Percentiles rank a stretch among this genome's conserved stretches.
These are phyloP conservation scores for Diadophis punctatus DNA, from an alignment of 2,113 vertebrate genomes.

Conservation along the genomic window DNA sequence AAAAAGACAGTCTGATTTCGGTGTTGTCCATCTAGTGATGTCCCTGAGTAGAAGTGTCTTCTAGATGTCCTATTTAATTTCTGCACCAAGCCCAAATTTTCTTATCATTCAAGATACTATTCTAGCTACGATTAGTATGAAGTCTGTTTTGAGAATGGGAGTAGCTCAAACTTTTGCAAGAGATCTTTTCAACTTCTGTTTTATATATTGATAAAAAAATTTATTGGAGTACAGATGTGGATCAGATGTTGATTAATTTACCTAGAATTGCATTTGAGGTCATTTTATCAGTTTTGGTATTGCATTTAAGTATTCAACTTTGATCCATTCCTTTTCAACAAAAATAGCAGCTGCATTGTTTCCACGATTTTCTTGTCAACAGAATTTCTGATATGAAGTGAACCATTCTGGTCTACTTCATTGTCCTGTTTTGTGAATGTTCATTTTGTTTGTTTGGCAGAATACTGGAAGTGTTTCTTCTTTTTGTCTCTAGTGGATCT, in stretches of 20 bases:
- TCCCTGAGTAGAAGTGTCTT: neutral
- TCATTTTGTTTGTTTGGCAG: neutral
- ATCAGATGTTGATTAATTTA: neutral
- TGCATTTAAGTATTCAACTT: neutral
- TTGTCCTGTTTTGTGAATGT: neutral
- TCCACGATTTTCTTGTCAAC: neutral
- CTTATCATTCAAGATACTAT: neutral
- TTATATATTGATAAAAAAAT: neutral
- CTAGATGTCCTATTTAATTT: neutral
- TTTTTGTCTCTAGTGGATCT: neutral
- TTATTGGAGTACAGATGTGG: neutral
- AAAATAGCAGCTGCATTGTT: neutral
- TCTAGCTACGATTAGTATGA: neutral
- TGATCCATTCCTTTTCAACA: neutral
- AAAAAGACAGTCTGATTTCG: neutral
- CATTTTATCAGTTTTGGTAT: neutral
- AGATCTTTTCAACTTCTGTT: neutral
- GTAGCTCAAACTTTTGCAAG: neutral
- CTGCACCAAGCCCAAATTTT: neutral
- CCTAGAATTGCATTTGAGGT: neutral
- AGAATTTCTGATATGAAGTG: neutral
- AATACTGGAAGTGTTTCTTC: neutral
- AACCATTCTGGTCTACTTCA: neutral
- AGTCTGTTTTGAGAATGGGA: neutral
- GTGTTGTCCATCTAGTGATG: neutral